A percentile compares a stretch with the other conserved stretches of the same genome.
Conservation (phyloP, 35 echinoderm and acorn worm genomes). For the Hemicentrotus pulcherrimus region DNA sequence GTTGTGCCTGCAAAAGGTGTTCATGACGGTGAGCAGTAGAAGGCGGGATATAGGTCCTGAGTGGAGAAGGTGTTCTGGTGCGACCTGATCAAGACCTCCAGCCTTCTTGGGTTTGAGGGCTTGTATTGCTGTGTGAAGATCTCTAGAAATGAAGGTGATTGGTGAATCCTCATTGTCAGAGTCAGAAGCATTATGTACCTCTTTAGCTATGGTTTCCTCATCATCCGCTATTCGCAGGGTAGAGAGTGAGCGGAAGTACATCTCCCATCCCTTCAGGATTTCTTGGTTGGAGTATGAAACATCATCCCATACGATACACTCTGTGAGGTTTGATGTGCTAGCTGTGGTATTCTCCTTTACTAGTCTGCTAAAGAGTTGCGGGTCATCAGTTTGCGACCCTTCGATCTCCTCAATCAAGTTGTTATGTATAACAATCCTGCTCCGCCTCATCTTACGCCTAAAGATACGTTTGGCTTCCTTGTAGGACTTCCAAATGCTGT, state of each 20-base stretch:
- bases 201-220: not conserved
- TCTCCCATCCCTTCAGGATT: slow-evolving; percentile 16
- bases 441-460: not conserved
- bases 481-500: not conserved
- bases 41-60: not conserved
- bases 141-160: not conserved
- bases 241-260: not conserved
- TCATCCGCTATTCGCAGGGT: not conserved
- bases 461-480: not conserved
- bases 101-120: not conserved
- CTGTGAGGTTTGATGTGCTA: no score
- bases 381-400: not conserved
- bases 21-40: slow-evolving; percentile 19
- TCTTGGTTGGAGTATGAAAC: not conserved
- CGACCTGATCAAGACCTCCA: not conserved
- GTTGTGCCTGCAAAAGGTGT: not conserved
- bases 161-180: not conserved
- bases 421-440: no score
- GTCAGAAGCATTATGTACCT: not conserved
- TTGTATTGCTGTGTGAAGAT: not conserved
- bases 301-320: no score
- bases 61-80: not conserved
- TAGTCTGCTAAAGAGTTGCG: no score
- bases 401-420: not conserved
- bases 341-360: no score